Conservation (phyloP, 2,797 vertebrate genomes). For the Darevskia mixta region DNA sequence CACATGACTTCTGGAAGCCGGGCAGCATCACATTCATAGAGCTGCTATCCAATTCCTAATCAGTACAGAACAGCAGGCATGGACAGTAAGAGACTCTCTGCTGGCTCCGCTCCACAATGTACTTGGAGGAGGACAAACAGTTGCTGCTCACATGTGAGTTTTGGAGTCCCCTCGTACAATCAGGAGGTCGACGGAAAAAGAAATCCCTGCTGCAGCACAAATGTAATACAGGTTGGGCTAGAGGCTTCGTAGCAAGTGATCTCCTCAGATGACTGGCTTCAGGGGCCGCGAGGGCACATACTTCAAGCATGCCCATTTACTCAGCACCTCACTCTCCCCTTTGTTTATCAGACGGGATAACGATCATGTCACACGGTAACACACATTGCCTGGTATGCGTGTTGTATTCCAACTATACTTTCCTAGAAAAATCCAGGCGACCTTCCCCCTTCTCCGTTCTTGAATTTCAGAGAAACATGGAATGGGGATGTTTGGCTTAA, state of each 20-base stretch:
- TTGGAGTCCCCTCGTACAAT: constrained; percentile 78
- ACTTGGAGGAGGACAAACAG: constrained; percentile 66
- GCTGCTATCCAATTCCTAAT: constrained; percentile 59
- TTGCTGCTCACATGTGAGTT: constrained; percentile 73
- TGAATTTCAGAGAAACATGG: not conserved
- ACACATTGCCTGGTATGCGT: not conserved
- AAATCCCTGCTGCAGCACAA: constrained; percentile 71
- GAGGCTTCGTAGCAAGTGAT: constrained; percentile 62
- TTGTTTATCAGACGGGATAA: constrained; percentile 46
- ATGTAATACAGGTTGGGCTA: constrained; percentile 67
- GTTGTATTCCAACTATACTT: not conserved
- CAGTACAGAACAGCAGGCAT: constrained; percentile 47
- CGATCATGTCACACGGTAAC: constrained; percentile 30
- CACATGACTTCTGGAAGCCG: constrained; percentile 72
- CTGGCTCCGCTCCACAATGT: constrained; percentile 71
- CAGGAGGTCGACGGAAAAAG: constrained; percentile 76
- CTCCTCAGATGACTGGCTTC: constrained; percentile 54
- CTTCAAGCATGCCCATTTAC: constrained; percentile 52
- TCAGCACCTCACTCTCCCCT: constrained; percentile 42
- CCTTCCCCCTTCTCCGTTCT: not conserved
- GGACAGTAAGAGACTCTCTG: constrained; percentile 64
- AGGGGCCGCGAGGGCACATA: constrained; percentile 50
- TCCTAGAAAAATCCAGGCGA: not conserved
- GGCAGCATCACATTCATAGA: constrained; percentile 35
- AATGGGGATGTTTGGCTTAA: not conserved